Percentiles rank a stretch among this genome's conserved stretches.
phyloP scores from a whole-genome alignment of 2,797 vertebrate species.

The Neomorphus geoffroyi region DNA sequence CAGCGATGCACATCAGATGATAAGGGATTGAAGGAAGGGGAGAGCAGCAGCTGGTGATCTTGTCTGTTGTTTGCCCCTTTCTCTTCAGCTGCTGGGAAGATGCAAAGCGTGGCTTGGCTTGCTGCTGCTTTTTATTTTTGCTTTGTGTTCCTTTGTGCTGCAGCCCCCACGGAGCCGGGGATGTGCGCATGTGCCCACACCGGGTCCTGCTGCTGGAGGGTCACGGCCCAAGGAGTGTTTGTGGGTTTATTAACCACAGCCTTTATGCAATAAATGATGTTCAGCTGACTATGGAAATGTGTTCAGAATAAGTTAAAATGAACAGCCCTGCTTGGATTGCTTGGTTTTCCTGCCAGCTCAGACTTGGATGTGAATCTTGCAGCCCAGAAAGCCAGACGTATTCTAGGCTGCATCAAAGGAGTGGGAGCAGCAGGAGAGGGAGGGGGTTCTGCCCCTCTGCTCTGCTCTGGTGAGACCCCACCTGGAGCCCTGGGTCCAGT shows the following conservation, averaged over 20 bases:
- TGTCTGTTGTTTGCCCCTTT: not conserved
- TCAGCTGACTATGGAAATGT: not conserved
- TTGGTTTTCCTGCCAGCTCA: not conserved
- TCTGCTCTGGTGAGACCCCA: too few species aligned
- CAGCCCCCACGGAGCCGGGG: not conserved
- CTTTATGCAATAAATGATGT: not conserved
- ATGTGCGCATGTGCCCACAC: rapidly evolving
- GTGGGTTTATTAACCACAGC: not conserved
- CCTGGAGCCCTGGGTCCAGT: too few species aligned
- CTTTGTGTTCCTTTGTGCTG: not conserved
- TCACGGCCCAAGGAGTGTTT: not conserved
- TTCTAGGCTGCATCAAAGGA: too few species aligned
- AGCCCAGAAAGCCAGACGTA: too few species aligned
- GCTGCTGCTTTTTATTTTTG: not conserved
- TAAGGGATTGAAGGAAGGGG: not conserved
- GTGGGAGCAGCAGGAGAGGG: too few species aligned
- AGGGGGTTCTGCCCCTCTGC: too few species aligned
- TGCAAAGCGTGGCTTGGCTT: not conserved
- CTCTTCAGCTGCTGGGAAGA: not conserved
- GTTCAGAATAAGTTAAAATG: not conserved
- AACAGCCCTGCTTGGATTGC: not conserved
- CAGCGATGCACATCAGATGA: not conserved
- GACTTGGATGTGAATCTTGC: not conserved
- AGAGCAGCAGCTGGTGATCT: not conserved
- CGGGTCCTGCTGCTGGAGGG: not conserved